phyloP scores from a whole-genome alignment of 2,888 invertebrate species.

The Spatulosminthurus flaviceps region DNA sequence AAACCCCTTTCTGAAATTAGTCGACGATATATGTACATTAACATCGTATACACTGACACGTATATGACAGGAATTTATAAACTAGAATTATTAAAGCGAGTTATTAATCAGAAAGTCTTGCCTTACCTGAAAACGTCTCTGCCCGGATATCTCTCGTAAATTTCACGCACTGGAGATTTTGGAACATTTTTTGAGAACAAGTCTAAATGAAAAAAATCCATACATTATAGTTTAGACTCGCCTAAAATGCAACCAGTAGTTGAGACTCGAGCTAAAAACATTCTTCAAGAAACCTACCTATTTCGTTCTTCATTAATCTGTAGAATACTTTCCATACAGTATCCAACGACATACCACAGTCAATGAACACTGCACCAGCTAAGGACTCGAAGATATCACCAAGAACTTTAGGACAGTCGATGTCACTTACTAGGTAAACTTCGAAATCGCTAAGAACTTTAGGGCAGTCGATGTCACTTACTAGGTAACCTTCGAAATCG shows the following conservation, averaged over 20 bases:
- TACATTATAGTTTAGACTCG: no score
- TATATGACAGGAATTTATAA: no score
- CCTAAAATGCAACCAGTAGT: no score
- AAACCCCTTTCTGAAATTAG: no score
- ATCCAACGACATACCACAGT: constrained; percentile 77
- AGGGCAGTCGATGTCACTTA: constrained; percentile 88
- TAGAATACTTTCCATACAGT: constrained; percentile 85
- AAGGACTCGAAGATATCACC: constrained; percentile 95
- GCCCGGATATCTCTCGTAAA: constrained; percentile 84
- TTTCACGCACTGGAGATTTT: constrained; percentile 85
- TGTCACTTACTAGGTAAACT: constrained; percentile 72
- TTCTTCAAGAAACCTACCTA: constrained; percentile 68
- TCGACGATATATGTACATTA: no score
- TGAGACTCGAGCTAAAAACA: not conserved
- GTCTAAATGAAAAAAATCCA: constrained; percentile 67
- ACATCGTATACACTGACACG: no score
- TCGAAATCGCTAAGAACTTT: constrained; percentile 86
- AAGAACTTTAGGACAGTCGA: constrained; percentile 90
- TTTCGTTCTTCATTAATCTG: constrained; percentile 84
- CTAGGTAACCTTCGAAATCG: constrained; percentile 61
- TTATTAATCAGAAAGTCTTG: not conserved
- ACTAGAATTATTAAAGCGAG: no score
- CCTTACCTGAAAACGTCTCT: constrained; percentile 80
- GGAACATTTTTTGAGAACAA: constrained; percentile 84
- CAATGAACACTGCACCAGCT: constrained; percentile 89